Evolutionary conservation across 2,113 vertebrate genomes (phyloP).

Genomic region (Crotalus helleri): DNA sequence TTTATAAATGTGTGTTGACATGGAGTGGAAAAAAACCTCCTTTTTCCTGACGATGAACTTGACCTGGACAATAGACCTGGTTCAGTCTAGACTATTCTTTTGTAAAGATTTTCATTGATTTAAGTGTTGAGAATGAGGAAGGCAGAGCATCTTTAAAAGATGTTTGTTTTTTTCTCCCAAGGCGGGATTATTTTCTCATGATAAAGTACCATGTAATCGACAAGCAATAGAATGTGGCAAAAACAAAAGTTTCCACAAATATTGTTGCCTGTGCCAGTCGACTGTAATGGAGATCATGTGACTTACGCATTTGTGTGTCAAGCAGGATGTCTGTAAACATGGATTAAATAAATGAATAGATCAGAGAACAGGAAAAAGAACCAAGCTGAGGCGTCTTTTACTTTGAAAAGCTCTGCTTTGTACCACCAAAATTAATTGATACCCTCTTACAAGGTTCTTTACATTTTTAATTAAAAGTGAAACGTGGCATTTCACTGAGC

Average conservation of each 20-base stretch:
- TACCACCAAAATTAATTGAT: not conserved
- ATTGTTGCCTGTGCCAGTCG: not conserved
- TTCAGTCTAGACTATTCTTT: not conserved
- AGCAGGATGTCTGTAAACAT: not conserved
- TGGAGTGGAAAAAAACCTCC: not conserved
- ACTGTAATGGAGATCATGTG: not conserved
- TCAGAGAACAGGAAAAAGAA: not conserved
- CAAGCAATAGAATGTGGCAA: not conserved
- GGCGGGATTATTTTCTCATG: not conserved
- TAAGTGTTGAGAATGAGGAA: not conserved
- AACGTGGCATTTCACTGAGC: not conserved
- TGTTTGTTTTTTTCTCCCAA: not conserved
- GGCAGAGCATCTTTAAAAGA: not conserved
- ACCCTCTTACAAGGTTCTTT: not conserved
- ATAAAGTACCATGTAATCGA: not conserved
- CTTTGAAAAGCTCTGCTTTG: not conserved
- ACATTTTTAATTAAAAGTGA: not conserved
- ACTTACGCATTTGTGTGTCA: not conserved
- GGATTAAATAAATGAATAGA: not conserved
- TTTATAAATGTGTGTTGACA: not conserved
- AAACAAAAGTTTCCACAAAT: not conserved
- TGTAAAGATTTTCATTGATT: not conserved
- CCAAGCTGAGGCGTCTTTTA: not conserved
- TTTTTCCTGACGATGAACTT: not conserved
- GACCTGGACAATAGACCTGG: not conserved